Percentiles rank a stretch among this genome's conserved stretches.
Conservation (phyloP, 2,888 invertebrate species). For the Orchesella flavescens region DNA sequence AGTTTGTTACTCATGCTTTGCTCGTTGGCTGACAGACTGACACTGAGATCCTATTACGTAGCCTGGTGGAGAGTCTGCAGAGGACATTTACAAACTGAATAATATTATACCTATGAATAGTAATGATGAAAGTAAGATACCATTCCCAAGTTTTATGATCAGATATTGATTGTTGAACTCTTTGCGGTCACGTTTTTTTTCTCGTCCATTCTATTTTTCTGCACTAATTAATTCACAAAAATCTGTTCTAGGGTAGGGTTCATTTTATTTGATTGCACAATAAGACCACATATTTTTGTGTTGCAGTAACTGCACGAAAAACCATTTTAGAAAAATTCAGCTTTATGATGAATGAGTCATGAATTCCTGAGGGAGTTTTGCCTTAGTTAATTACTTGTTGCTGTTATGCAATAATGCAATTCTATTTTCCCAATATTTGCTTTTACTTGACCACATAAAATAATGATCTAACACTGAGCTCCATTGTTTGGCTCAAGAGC, state of each 20-base stretch:
- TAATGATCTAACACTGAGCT: neutral
- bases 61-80: too few relatives aligned
- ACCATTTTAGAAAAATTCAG: neutral
- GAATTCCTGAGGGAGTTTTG: slow-evolving; percentile 12
- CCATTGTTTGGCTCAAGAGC: too few relatives aligned
- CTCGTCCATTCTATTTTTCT: slow-evolving; percentile 5
- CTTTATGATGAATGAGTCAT: slow-evolving; percentile 26
- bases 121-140: slow-evolving; percentile 2
- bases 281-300: neutral
- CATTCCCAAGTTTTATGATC: neutral
- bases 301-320: neutral
- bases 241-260: neutral
- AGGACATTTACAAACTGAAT: too few relatives aligned
- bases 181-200: slow-evolving; percentile 20
- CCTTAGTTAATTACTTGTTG: neutral
- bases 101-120: too few relatives aligned
- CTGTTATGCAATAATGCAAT: neutral
- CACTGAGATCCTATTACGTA: too few relatives aligned
- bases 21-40: neutral
- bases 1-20: neutral
- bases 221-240: slow-evolving; percentile 45
- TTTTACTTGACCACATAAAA: neutral
- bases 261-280: neutral
- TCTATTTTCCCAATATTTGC: neutral
- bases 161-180: slow-evolving; percentile 8